Base-by-base conservation (phyloP, 1,140 invertebrate species). In the Akabosia matsudoensis region DNA sequence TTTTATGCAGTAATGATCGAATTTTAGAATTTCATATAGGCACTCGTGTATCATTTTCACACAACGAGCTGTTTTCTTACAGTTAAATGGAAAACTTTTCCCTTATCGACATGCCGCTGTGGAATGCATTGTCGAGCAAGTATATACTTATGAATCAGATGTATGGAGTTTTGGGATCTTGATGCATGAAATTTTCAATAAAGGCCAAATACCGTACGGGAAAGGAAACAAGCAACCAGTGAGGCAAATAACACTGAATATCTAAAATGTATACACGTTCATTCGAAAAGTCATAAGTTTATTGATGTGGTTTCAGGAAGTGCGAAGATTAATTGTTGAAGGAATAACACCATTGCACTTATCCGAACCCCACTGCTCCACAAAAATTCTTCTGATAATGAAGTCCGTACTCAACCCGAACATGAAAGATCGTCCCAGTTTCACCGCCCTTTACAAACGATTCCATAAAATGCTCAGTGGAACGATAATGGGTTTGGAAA, bases 81-180 rank as follows among this genome's bases (percentile, higher is more conserved):
- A 78, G 77, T 26, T 78, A n/a, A 72, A 37, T 33, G 77, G 77
- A 3, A 78, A 78, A 76, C 16, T 76, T 2, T 78, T 78, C 33
- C 73, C 77, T 24, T 78, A 72, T 74, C 77, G 77, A 33, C 77
- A 78, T 70, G 74, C 77, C 0, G 74, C 74, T 64, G 24, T 30
- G 28, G 77, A 78, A 37, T 78, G 77, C 33, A 67, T 78, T 34
- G 54, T 78, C 7, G 77, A 78, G 33, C 34, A 74, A 24, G 64
- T 78, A n/a, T 78, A 34, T 54, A 74, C 77, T n/a, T 70, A 73
- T 14, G 77, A 76, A 34, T 70, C 70, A 7, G 77, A 78, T 31
- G 72, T 78, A 22, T 78, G 77, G 77, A 33, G 74, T 4, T 76
- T 78, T n/a, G 77, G 77, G 0, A 71, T 78, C 16, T 37, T 78